Conservation (phyloP, 2,797 vertebrate genomes). For the Falco cherrug region DNA sequence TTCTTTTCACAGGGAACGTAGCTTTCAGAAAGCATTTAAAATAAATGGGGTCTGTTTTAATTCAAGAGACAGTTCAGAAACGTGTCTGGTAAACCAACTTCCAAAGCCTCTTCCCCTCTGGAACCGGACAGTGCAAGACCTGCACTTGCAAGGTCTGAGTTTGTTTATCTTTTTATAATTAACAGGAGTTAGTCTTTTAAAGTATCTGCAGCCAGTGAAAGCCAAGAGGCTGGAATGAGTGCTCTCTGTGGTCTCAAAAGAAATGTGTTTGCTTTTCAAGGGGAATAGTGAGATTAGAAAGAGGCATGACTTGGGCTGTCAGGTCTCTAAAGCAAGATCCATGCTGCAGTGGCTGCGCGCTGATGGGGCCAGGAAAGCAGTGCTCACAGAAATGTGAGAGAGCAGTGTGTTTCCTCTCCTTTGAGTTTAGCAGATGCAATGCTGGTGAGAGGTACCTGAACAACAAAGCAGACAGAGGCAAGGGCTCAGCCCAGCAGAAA, state of each 20-base stretch:
- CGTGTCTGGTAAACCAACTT: neutral
- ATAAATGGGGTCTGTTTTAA: slow-evolving; percentile 33
- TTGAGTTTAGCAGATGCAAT: neutral
- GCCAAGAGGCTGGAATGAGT: neutral
- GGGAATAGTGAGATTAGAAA: neutral
- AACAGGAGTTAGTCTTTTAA: slow-evolving; percentile 33
- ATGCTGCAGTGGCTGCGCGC: neutral
- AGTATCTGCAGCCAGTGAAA: neutral
- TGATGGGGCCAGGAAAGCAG: neutral
- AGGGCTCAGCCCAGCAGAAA: neutral
- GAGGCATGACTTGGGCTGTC: neutral
- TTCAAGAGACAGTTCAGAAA: neutral
- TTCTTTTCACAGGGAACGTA: neutral
- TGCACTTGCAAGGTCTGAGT: neutral
- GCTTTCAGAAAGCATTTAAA: slow-evolving; percentile 29
- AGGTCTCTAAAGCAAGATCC: neutral
- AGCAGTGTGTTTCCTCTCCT: neutral
- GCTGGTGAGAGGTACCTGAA: neutral
- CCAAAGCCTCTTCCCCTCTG: neutral
- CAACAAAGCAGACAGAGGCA: neutral
- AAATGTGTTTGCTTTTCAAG: neutral
- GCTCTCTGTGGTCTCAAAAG: neutral
- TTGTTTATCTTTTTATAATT: slow-evolving; percentile 38
- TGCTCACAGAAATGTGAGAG: accelerated
- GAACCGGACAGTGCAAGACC: neutral